These are phyloP conservation scores for Sula dactylatra DNA, from an alignment of 2,113 vertebrate species.

Conservation along the genomic window DNA sequence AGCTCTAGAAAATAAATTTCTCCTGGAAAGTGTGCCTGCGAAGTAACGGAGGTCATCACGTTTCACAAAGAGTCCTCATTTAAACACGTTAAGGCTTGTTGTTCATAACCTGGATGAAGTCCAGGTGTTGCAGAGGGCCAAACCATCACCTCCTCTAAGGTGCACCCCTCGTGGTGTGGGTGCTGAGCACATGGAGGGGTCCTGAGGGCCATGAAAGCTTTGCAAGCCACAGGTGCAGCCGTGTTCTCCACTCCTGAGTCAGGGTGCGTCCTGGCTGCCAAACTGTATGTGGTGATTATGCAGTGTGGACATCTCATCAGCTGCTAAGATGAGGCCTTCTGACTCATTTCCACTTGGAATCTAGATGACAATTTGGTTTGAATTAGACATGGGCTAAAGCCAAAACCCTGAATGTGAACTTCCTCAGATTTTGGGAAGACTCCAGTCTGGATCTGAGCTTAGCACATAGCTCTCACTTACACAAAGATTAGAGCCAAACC, in stretches of 20 bases:
- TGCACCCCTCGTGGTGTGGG: rapidly evolving
- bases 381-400: conserved; percentile 26
- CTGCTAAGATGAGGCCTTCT: conserved; percentile 30
- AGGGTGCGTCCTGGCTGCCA: neutral
- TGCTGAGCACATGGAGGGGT: neutral
- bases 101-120: neutral
- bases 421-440: conserved; percentile 47
- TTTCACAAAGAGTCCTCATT: neutral
- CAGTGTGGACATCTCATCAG: conserved; percentile 22
- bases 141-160: neutral
- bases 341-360: conserved; percentile 44
- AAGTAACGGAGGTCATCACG: rapidly evolving
- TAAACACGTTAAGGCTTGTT: rapidly evolving
- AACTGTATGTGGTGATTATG: neutral
- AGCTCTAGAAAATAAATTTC: neutral
- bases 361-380: conserved; percentile 40
- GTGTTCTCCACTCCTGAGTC: neutral
- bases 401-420: conserved; percentile 38
- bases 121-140: neutral
- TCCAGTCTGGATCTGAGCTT: conserved; percentile 32
- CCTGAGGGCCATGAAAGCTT: rapidly evolving
- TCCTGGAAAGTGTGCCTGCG: neutral
- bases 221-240: neutral
- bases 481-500: neutral
- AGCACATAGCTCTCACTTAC: neutral